Base-by-base conservation (phyloP, 1,140 invertebrate genomes). In the Drosophila rufa region DNA sequence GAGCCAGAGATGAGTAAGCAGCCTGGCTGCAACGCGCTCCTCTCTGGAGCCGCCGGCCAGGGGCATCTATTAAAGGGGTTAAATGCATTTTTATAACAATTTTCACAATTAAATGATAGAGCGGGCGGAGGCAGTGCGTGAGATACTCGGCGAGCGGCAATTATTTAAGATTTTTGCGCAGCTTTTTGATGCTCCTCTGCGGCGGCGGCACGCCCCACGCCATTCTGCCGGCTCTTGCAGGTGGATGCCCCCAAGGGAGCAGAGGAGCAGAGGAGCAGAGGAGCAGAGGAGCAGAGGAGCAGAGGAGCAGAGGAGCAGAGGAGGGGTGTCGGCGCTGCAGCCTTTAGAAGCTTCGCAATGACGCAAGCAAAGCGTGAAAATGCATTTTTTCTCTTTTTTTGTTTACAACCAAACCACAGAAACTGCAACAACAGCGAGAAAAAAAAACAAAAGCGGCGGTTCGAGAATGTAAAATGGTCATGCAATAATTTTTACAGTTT, bases 401-500 rank as follows among this genome's bases (percentile, higher is more conserved):
- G 33, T 11, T 36, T 36, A 50, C 45, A 61, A 50, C 59, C 25
- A 40, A 61, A 36, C 45, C 46, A 51, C 66, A 69, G 17, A 56
- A 64, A 30, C 25, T 6, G 27, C 27, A 47, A 42, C 40, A 25
- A 59, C 43, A 30, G 56, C 43, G 17, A 38, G 25, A 40, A 55
- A 55, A 22, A 55, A 57, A 47, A 75, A 40, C 19, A 38, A 30
- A 53, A 55, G n/a, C 48, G 60, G 27, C 53, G 19, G 14, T 36
- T 62, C 48, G 61, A 55, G 69, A 75, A 75, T 75, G 43, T 65
- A 56, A 75, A 75, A 75, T 79, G 79, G 78, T 87, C 82, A 75
- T 80, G 73, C 84, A 79, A 84, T 75, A 62, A 81, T 79, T 89
- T 89, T 84, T 90, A 89, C 84, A 84, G 84, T 89, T 89, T 90